Evolutionary conservation across 2,797 vertebrate species (phyloP).

Genomic region (Enteromius radiatus): DNA sequence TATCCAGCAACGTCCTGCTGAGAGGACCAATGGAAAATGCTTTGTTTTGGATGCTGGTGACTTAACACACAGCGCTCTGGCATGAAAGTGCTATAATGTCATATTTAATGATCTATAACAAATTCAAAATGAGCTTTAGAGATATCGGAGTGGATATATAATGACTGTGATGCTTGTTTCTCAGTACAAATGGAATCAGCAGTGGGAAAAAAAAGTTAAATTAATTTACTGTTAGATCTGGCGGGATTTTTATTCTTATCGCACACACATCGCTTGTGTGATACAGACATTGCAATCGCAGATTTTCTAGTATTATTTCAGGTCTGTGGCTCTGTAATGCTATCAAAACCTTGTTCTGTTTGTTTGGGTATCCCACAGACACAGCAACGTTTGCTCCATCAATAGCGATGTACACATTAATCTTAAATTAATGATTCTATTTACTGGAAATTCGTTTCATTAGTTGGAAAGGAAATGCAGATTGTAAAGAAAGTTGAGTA

Average conservation of each 20-base stretch:
- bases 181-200: background rate
- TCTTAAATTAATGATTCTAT: background rate
- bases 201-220: background rate
- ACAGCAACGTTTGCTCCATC: background rate
- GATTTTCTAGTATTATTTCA: background rate
- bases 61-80: background rate
- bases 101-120: conserved; percentile 15
- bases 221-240: conserved; percentile 1
- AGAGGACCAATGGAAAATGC: background rate
- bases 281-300: background rate
- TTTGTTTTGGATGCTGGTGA: background rate
- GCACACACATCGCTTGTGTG: background rate
- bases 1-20: conserved; percentile 5
- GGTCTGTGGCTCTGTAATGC: background rate
- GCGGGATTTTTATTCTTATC: background rate
- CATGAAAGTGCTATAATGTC: conserved; percentile 7
- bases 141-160: background rate
- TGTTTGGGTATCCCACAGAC: background rate
- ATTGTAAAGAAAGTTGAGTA: background rate
- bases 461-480: background rate
- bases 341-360: background rate
- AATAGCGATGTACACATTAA: too few species aligned
- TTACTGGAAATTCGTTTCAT: background rate
- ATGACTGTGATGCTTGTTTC: background rate
- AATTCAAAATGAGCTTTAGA: conserved; percentile 19